Evolutionary conservation across 2,113 vertebrate species (phyloP).

Genomic region (Equus przewalskii): DNA sequence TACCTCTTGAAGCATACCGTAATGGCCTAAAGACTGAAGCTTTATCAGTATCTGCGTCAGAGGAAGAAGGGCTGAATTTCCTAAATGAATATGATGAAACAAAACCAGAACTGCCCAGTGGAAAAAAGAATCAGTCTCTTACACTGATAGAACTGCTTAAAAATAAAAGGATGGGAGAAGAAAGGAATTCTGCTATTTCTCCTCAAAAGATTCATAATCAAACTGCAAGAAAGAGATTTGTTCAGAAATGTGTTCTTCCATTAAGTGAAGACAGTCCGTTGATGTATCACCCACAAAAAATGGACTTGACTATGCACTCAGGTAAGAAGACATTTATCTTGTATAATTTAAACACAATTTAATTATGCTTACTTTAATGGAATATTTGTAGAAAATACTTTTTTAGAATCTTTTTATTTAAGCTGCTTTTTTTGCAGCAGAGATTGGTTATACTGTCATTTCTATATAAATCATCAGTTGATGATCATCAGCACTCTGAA

Average conservation of each 20-base stretch:
- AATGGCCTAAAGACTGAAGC: slow-evolving; percentile 93
- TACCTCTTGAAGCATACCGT: slow-evolving; percentile 93
- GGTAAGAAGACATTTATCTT: slow-evolving; percentile 89
- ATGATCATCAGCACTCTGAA: slow-evolving; percentile 69
- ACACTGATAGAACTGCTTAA: slow-evolving; percentile 95
- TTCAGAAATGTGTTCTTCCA: slow-evolving; percentile 92
- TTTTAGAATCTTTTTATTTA: slow-evolving; percentile 75
- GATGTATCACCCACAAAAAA: slow-evolving; percentile 91
- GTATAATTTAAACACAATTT: neutral
- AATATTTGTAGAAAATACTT: slow-evolving; percentile 38
- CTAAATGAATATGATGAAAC: slow-evolving; percentile 89
- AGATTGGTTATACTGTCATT: slow-evolving; percentile 77
- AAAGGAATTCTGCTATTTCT: slow-evolving; percentile 87
- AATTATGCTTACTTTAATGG: slow-evolving; percentile 35
- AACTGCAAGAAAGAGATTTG: slow-evolving; percentile 92
- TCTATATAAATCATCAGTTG: slow-evolving; percentile 74
- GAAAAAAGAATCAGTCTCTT: slow-evolving; percentile 90
- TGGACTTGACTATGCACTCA: slow-evolving; percentile 92
- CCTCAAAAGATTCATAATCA: slow-evolving; percentile 90
- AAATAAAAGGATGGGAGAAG: slow-evolving; percentile 93
- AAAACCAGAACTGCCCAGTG: slow-evolving; percentile 88
- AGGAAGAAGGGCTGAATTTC: slow-evolving; percentile 89
- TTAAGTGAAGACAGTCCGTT: slow-evolving; percentile 90
- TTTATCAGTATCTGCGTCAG: slow-evolving; percentile 88
- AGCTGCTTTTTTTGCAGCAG: slow-evolving; percentile 81